Evolutionary conservation across 2,888 invertebrate species (phyloP), one percentile per base, ranked within the genome.

Genomic region (Diarsia brunnea): DNA sequence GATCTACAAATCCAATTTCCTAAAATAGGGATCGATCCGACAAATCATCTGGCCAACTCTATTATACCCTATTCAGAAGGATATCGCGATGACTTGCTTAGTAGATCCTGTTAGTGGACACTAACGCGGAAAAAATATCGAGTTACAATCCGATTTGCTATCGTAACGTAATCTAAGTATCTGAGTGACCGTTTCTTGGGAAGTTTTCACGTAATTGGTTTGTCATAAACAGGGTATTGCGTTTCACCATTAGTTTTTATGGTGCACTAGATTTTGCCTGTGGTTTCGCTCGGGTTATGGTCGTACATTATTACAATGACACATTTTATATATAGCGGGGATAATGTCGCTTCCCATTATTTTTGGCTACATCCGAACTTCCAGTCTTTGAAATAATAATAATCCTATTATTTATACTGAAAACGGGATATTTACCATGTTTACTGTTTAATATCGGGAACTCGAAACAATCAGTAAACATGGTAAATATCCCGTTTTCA

Each of bases 1-100:
- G 94, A 96, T 97, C 97, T 96, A 96, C 96, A 97, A 96, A 97
- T 96, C 96, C 97, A 96, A 97, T 97, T 96, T 96, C 96, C 96
- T 94, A 95, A 96, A 96, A 96, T 96, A 96, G 96, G 95, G 94
- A 95, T 95, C 95, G 95, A 96, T 96, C 95, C 95, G 95, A 96
- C 96, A 96, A 97, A 97, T 96, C 96, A 96, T 96, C 95, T 95
- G 94, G 93, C 92, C 93, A 92, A 95, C 94, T 95, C 94, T 93
- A 95, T 95, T 95, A 95, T 94, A 88, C 91, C 87, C 88, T 85
- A 89, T 90, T 90, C 85, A 89, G 87, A 72, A 84, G 89, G 87
- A 87, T 88, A 91, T 90, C 84, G 87, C 88, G 91, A 90, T 90
- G 91, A 90, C 91, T 91, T 88, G 91, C 90, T 89, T 87, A 82